These are phyloP conservation scores for Numida meleagris DNA, from an alignment of 2,113 vertebrate genomes.

Conservation along the genomic window DNA sequence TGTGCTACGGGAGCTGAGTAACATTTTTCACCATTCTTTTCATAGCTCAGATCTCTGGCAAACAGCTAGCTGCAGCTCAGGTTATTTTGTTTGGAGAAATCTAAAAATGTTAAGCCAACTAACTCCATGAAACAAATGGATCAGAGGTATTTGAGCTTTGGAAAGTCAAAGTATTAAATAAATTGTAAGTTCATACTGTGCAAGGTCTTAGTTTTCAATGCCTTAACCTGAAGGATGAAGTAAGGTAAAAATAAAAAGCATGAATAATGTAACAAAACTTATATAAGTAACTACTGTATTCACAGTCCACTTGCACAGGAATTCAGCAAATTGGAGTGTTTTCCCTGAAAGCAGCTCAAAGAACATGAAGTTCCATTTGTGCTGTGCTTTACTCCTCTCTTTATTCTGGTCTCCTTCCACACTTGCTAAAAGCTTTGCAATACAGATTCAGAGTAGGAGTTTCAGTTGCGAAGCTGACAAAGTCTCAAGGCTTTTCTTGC, in stretches of 20 bases:
- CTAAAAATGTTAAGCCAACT: constrained; percentile 63
- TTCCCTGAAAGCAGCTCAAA: constrained; percentile 20
- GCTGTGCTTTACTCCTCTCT: not conserved
- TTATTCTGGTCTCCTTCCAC: not conserved
- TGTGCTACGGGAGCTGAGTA: not conserved
- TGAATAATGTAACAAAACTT: not conserved
- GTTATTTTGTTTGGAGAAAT: constrained; percentile 60
- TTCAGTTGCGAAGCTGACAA: not conserved
- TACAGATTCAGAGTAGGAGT: not conserved
- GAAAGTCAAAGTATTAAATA: constrained; percentile 66
- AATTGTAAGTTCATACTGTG: constrained; percentile 23
- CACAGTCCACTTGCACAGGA: not conserved
- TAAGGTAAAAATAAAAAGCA: constrained; percentile 47
- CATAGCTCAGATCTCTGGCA: constrained; percentile 40
- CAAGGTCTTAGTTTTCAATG: constrained; percentile 52
- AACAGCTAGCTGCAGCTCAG: constrained; percentile 11
- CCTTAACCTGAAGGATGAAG: constrained; percentile 52
- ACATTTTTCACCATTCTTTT: not conserved
- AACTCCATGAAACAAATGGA: constrained; percentile 52
- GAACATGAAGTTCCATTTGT: not conserved
- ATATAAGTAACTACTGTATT: constrained; percentile 35
- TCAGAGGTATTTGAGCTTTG: constrained; percentile 44
- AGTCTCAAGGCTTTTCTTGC: not conserved
- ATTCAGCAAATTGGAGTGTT: not conserved
- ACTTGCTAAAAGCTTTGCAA: not conserved